Conservation (phyloP, 2,113 vertebrate species). For the Columbina picui region DNA sequence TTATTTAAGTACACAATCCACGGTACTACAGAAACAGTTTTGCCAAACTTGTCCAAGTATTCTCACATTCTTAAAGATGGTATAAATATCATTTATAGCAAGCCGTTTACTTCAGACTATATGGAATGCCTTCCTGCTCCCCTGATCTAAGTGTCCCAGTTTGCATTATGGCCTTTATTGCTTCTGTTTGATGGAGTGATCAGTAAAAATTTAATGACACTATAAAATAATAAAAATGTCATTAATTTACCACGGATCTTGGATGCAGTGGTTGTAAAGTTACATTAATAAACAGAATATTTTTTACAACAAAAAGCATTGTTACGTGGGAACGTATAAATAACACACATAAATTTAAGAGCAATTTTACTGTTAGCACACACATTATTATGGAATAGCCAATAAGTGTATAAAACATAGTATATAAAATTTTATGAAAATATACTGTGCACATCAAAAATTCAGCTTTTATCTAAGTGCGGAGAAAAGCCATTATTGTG, state of each 20-base stretch:
- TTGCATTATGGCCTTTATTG: conserved; percentile 92
- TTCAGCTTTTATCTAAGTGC: conserved; percentile 85
- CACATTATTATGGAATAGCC: conserved; percentile 95
- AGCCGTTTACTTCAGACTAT: conserved; percentile 80
- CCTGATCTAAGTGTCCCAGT: conserved; percentile 84
- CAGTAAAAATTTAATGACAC: conserved; percentile 99
- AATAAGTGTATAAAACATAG: conserved; percentile 99
- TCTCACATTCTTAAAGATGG: conserved; percentile 82
- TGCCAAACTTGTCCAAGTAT: conserved; percentile 86
- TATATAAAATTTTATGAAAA: conserved; percentile 99
- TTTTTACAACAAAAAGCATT: conserved; percentile 95
- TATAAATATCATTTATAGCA: conserved; percentile 88
- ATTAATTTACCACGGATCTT: conserved; percentile 98
- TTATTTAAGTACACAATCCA: conserved; percentile 87
- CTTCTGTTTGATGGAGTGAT: conserved; percentile 95
- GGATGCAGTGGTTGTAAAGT: conserved; percentile 92
- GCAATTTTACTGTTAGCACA: conserved; percentile 88
- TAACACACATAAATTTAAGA: conserved; percentile 90
- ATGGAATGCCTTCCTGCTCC: conserved; percentile 78
- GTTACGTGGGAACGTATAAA: conserved; percentile 87
- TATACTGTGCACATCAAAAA: conserved; percentile 86
- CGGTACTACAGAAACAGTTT: conserved; percentile 83
- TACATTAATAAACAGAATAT: conserved; percentile 95
- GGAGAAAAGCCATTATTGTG: conserved; percentile 81
- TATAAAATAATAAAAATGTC: conserved; percentile 99